Evolutionary conservation across 2,888 invertebrate species (phyloP), one percentile per base, ranked within the genome.

Genomic region (Gasteruption jaculator): DNA sequence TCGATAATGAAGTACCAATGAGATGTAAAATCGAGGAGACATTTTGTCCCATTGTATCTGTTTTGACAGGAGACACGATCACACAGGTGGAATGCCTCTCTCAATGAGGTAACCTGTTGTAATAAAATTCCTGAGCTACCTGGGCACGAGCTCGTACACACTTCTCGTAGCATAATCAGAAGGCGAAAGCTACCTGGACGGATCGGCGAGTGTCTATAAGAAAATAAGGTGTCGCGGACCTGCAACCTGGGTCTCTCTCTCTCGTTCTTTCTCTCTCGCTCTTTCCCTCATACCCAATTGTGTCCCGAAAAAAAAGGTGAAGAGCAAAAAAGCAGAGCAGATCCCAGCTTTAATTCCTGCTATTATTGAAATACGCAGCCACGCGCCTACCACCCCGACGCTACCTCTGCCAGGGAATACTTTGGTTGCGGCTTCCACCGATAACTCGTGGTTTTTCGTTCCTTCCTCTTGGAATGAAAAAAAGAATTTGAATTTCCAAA

Each of bases 311-410:
- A 45, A 47, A 43, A 39, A 41, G 25, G 36, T 26, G 18, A 24
- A 32, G 39, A 24, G 34, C 14, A 27, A 38, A 31, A 34, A 47
- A 51, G 51, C 46, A 45, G 52, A 49, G 46, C 44, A 46, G 44
- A 43, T 44, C 45, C 37, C 36, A 29, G 48, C 53, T 60, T 60
- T 61, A 58, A 62, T 62, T 61, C 58, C 57, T 54, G 49, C 58
- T 58, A 58, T 62, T 63, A 63, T 63, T 57, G 49, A 60, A 58
- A 57, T 57, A 53, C 52, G 43, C 47, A 46, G 58, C 55, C 57
- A 58, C 61, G 58, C 54, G 61, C 54, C 60, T 19, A n/a, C n/a
- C n/a, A n/a, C n/a, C n/a, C n/a, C n/a, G n/a, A n/a, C n/a, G n/a
- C n/a, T n/a, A n/a, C n/a, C n/a, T n/a, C n/a, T n/a, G n/a, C n/a